A percentile compares a stretch with the other conserved stretches of the same genome.
Conservation (phyloP, 2,888 invertebrate species). For the Seladonia tumulorum region DNA sequence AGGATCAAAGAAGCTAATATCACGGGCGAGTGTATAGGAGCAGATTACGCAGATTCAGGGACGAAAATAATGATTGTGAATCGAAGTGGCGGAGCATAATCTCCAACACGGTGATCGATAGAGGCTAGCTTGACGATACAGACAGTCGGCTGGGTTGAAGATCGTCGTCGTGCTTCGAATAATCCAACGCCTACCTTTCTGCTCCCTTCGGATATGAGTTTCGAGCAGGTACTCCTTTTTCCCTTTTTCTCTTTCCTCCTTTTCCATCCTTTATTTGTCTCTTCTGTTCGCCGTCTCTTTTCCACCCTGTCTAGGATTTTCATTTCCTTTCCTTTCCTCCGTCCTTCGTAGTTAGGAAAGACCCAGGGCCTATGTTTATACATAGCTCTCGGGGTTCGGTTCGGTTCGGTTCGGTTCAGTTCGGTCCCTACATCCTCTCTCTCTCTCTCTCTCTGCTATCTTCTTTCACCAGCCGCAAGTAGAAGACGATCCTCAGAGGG, state of each 20-base stretch:
- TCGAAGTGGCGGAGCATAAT: conserved; percentile 66
- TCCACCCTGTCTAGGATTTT: conserved; percentile 27
- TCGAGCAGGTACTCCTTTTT: conserved; percentile 55
- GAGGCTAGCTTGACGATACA: conserved; percentile 69
- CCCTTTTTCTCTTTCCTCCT: conserved; percentile 62
- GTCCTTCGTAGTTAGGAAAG: conserved; percentile 39
- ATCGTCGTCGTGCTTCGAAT: conserved; percentile 80
- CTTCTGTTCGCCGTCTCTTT: conserved; percentile 49
- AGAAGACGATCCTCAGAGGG: conserved; percentile 74
- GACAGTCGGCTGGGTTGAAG: conserved; percentile 71
- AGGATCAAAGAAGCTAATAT: neutral
- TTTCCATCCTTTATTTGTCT: conserved; percentile 65
- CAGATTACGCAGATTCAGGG: conserved; percentile 35
- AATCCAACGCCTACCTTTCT: conserved; percentile 74
- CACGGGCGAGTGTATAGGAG: neutral
- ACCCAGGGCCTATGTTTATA: conserved; percentile 63
- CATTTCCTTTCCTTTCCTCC: conserved; percentile 29
- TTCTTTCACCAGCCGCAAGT: conserved; percentile 61
- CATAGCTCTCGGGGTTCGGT: conserved; percentile 56
- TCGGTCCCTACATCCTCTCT: conserved; percentile 50
- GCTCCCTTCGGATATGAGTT: conserved; percentile 64
- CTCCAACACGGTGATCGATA: conserved; percentile 73
- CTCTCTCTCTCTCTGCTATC: conserved; percentile 49
- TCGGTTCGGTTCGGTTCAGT: conserved; percentile 29
- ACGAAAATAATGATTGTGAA: conserved; percentile 65